A percentile compares a stretch with the other conserved stretches of the same genome.
Conservation (phyloP, 2,113 vertebrate genomes). For the Oriolus oriolus region DNA sequence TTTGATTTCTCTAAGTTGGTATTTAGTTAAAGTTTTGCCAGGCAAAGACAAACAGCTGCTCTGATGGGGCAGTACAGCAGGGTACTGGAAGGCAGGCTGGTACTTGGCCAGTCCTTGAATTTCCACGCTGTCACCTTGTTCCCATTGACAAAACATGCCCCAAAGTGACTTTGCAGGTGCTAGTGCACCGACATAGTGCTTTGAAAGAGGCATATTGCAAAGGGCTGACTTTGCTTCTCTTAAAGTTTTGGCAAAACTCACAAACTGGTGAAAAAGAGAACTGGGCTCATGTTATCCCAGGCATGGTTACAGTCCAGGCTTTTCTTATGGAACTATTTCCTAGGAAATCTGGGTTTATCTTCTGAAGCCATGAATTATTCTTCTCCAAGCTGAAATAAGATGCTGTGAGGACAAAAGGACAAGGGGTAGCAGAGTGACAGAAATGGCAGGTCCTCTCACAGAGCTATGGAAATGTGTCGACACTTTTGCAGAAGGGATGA, state of each 20-base stretch:
- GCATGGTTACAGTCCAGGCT: neutral
- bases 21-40: neutral
- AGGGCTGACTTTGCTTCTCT: neutral
- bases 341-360: constrained; percentile 45
- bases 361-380: constrained; percentile 37
- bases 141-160: neutral
- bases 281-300: neutral
- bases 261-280: neutral
- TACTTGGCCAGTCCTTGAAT: neutral
- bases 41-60: neutral
- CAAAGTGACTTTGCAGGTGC: neutral
- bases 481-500: constrained; percentile 51
- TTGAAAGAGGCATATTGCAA: neutral
- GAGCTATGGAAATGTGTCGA: constrained; percentile 49
- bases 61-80: neutral
- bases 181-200: neutral
- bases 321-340: constrained; percentile 17
- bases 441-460: constrained; percentile 57
- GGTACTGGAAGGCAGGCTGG: neutral
- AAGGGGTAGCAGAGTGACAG: constrained; percentile 35
- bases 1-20: neutral
- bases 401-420: constrained; percentile 47
- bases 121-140: neutral
- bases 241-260: neutral
- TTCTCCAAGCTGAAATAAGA: constrained; percentile 38